Percentiles rank a stretch among this genome's conserved stretches.
Evolutionary conservation across 2,888 invertebrate species (phyloP).

Genomic region (Watsonalla binaria): DNA sequence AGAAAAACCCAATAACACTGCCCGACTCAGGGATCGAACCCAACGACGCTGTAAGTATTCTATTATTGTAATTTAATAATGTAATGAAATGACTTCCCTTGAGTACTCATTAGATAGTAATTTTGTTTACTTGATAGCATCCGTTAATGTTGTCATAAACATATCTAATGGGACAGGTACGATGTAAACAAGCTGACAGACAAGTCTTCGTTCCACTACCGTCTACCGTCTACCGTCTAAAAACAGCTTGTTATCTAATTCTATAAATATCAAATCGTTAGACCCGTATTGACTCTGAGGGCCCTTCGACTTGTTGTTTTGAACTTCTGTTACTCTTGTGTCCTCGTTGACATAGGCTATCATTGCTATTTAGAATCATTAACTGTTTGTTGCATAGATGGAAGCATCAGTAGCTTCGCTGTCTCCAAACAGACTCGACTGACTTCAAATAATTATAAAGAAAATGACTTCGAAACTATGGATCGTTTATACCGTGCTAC

Average conservation of each 20-base stretch:
- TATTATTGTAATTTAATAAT: too few relatives aligned
- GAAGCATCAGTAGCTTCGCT: constrained; percentile 54
- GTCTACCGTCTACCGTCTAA: constrained; percentile 41
- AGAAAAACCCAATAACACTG: too few relatives aligned
- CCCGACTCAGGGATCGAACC: too few relatives aligned
- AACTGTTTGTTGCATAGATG: constrained; percentile 53
- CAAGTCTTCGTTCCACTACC: constrained; percentile 34
- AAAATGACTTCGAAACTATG: constrained; percentile 43
- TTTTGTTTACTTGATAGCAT: neutral
- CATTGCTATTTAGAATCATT: constrained; percentile 63
- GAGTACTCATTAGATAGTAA: neutral
- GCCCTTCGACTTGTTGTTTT: constrained; percentile 68
- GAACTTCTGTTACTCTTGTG: constrained; percentile 64
- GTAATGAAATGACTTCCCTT: neutral
- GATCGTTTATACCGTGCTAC: constrained; percentile 36
- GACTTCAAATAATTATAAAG: constrained; percentile 6
- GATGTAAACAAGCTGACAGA: neutral
- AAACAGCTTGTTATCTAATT: constrained; percentile 57
- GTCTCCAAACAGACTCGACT: constrained; percentile 37
- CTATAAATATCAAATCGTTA: constrained; percentile 64
- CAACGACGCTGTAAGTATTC: too few relatives aligned
- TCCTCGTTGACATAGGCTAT: constrained; percentile 72
- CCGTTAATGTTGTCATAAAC: neutral
- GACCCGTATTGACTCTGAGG: constrained; percentile 49
- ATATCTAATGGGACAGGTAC: neutral